A percentile compares a stretch with the other conserved stretches of the same genome.
Evolutionary conservation across 2,797 vertebrate genomes (phyloP).

Genomic region (Perodicticus potto): DNA sequence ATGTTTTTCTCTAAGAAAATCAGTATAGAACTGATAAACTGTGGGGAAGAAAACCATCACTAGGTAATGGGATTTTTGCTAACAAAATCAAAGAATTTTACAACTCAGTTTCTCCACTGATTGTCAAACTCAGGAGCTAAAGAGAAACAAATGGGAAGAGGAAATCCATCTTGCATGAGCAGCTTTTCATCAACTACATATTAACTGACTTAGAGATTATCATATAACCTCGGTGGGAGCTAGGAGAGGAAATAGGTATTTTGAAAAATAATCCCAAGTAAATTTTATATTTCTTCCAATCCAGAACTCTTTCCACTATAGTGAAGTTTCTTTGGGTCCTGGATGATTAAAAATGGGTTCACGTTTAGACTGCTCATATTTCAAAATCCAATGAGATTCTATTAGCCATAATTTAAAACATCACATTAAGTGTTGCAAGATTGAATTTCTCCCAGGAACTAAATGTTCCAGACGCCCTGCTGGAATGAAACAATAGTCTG

Average conservation of each 20-base stretch:
- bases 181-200: background rate
- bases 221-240: background rate
- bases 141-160: slow-evolving; percentile 30
- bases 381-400: slow-evolving; percentile 56
- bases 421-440: slow-evolving; percentile 39
- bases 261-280: slow-evolving; percentile 42
- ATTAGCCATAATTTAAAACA: slow-evolving; percentile 24
- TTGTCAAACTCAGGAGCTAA: slow-evolving; percentile 38
- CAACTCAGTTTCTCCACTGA: background rate
- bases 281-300: slow-evolving; percentile 37
- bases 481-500: slow-evolving; percentile 20
- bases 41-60: background rate
- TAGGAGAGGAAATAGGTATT: slow-evolving; percentile 19
- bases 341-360: slow-evolving; percentile 50
- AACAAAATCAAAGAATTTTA: slow-evolving; percentile 9
- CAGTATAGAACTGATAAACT: slow-evolving; percentile 17
- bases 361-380: slow-evolving; percentile 26
- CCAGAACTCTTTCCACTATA: slow-evolving; percentile 18
- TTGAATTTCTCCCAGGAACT: slow-evolving; percentile 46
- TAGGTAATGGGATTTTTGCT: background rate
- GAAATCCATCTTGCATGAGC: background rate
- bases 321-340: slow-evolving; percentile 9
- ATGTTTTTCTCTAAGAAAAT: slow-evolving; percentile 1
- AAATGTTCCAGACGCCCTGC: slow-evolving; percentile 16
- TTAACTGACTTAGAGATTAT: background rate